Evolutionary conservation across 2,888 invertebrate species (phyloP).

Genomic region (Congeria kusceri): DNA sequence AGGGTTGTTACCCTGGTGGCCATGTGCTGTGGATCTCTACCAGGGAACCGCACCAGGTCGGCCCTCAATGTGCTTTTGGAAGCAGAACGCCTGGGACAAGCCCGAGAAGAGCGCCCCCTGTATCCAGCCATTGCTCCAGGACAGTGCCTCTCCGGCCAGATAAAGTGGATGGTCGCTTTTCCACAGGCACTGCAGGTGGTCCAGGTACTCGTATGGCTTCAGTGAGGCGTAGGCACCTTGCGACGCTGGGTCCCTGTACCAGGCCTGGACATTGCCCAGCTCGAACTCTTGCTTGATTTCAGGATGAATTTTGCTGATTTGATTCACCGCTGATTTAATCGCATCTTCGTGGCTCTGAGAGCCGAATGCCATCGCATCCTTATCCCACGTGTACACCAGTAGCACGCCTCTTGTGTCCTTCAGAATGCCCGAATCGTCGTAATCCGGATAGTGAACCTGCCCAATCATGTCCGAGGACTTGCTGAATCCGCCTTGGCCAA

Average conservation of each 20-base stretch:
- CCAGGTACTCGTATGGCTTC: constrained; percentile 46
- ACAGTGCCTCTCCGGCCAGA: constrained; percentile 56
- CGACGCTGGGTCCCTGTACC: constrained; percentile 44
- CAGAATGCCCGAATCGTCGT: neutral
- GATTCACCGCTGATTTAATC: constrained; percentile 43
- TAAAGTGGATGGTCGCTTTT: constrained; percentile 37
- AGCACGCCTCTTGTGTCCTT: constrained; percentile 42
- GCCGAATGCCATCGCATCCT: constrained; percentile 46
- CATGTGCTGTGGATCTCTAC: too few relatives aligned
- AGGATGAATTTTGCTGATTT: constrained; percentile 52
- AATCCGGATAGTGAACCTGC: constrained; percentile 29
- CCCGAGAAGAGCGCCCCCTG: constrained; percentile 30
- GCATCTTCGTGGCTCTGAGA: constrained; percentile 43
- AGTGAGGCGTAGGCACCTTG: constrained; percentile 47
- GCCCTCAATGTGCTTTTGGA: constrained; percentile 6
- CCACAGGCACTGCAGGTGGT: constrained; percentile 28
- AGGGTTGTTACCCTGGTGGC: too few relatives aligned
- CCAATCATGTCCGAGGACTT: constrained; percentile 17
- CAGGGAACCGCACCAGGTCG: neutral
- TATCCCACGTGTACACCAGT: constrained; percentile 48
- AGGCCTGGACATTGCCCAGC: constrained; percentile 25
- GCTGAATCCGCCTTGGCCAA: constrained; percentile 50
- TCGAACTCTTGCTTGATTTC: constrained; percentile 54
- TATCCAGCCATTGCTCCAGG: constrained; percentile 48
- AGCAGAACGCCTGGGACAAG: constrained; percentile 13